Conservation (phyloP, 2,888 invertebrate species). For the Perithous albicinctus region DNA sequence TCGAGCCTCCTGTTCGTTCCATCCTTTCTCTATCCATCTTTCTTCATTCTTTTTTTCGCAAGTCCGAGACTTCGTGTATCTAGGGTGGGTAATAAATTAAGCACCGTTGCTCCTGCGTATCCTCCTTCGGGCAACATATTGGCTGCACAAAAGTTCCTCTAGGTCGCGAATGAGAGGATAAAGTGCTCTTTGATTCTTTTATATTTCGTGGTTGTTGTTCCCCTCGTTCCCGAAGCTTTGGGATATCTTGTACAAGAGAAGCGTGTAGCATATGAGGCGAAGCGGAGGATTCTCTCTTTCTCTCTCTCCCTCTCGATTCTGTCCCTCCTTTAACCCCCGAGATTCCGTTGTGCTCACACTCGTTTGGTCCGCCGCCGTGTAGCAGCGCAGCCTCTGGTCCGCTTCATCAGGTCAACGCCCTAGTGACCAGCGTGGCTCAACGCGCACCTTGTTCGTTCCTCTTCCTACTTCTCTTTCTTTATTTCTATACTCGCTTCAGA, state of each 20-base stretch:
- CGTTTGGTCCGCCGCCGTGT: slow-evolving; percentile 79
- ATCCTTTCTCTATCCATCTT: slow-evolving; percentile 54
- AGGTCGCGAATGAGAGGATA: slow-evolving; percentile 35
- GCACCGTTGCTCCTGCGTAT: slow-evolving; percentile 33
- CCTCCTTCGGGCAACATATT: background rate
- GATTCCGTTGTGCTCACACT: slow-evolving; percentile 76
- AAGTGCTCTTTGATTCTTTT: slow-evolving; percentile 32
- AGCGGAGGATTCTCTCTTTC: slow-evolving; percentile 37
- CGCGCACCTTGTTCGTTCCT: slow-evolving; percentile 78
- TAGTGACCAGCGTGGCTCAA: slow-evolving; percentile 80
- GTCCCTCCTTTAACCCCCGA: slow-evolving; percentile 66
- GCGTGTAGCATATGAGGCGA: slow-evolving; percentile 23
- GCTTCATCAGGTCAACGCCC: slow-evolving; percentile 83
- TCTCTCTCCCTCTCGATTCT: slow-evolving; percentile 34
- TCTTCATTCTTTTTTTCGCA: slow-evolving; percentile 36
- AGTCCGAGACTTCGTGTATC: slow-evolving; percentile 46
- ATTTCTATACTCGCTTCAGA: slow-evolving; percentile 43
- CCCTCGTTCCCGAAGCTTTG: slow-evolving; percentile 20
- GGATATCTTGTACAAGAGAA: slow-evolving; percentile 26
- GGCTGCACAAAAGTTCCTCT: slow-evolving; percentile 17
- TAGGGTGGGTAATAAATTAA: slow-evolving; percentile 63
- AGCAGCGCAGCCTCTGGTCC: slow-evolving; percentile 64
- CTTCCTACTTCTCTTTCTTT: slow-evolving; percentile 49
- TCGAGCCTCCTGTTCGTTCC: slow-evolving; percentile 45
- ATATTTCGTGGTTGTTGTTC: slow-evolving; percentile 34